These are phyloP conservation scores for Biston stratarius DNA, from an alignment of 2,888 invertebrate genomes.

Conservation along the genomic window DNA sequence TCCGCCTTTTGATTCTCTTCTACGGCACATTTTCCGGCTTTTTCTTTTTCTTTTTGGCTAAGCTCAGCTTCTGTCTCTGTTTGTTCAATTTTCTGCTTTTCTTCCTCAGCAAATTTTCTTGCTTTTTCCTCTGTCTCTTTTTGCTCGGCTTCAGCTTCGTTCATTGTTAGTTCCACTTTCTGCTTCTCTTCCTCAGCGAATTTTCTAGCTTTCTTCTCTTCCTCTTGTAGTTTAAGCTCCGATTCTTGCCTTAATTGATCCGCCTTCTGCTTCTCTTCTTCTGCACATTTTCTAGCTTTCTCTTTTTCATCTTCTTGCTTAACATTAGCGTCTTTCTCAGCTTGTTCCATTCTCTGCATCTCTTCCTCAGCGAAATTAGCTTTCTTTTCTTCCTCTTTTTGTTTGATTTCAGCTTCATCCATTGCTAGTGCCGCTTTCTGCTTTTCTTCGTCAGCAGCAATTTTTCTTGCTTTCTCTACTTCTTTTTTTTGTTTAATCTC, in stretches of 20 bases:
- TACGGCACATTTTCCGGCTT: conserved; percentile 16
- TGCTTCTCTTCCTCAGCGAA: conserved; percentile 1
- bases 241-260: too few relatives aligned
- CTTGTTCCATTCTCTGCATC: too few relatives aligned
- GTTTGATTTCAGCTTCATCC: not conserved
- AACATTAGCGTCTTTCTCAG: conserved; percentile 15
- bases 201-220: conserved; percentile 1
- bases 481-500: conserved; percentile 10
- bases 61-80: conserved; percentile 21
- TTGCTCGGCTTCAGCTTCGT: conserved; percentile 2
- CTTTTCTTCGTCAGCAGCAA: conserved; percentile 27
- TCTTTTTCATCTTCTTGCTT: conserved; percentile 30
- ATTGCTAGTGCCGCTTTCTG: too few relatives aligned
- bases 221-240: too few relatives aligned
- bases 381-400: too few relatives aligned
- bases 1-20: not conserved
- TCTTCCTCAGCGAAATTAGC: too few relatives aligned
- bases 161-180: conserved; percentile 19
- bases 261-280: conserved; percentile 22
- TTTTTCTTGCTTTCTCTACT: conserved; percentile 25
- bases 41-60: conserved; percentile 22
- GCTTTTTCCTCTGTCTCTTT: conserved; percentile 8
- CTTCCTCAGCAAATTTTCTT: not conserved
- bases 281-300: too few relatives aligned
- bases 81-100: conserved; percentile 20